A percentile compares a stretch with the other conserved stretches of the same genome.
These are phyloP conservation scores for Typhlichthys subterraneus DNA, from an alignment of 2,797 vertebrate genomes.

Conservation along the genomic window DNA sequence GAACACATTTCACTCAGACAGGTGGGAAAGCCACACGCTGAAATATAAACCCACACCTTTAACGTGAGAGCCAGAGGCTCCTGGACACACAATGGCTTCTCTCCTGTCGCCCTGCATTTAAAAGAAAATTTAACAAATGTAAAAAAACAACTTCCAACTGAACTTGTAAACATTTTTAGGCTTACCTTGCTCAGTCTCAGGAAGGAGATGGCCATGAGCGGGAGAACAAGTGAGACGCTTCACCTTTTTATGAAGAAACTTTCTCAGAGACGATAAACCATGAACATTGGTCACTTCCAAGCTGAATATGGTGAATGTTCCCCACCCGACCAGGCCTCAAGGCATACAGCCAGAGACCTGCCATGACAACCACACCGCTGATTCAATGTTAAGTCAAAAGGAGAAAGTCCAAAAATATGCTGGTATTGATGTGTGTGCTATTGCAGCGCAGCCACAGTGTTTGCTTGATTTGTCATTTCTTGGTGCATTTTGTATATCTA, in stretches of 20 bases:
- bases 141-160: slow-evolving; percentile 58
- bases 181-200: slow-evolving; percentile 78
- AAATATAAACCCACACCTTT: slow-evolving; percentile 36
- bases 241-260: slow-evolving; percentile 72
- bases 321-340: slow-evolving; percentile 43
- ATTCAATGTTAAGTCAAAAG: slow-evolving; percentile 66
- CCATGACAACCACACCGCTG: slow-evolving; percentile 53
- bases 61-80: slow-evolving; percentile 52
- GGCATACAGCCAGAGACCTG: slow-evolving; percentile 37
- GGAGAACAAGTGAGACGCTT: slow-evolving; percentile 56
- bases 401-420: slow-evolving; percentile 73
- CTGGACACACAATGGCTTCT: slow-evolving; percentile 57
- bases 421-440: slow-evolving; percentile 86
- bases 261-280: slow-evolving; percentile 72
- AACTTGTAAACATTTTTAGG: slow-evolving; percentile 61
- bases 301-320: slow-evolving; percentile 71
- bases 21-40: slow-evolving; percentile 17
- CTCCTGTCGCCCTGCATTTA: slow-evolving; percentile 25
- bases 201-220: slow-evolving; percentile 77
- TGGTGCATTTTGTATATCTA: slow-evolving; percentile 86
- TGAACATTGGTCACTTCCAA: slow-evolving; percentile 66
- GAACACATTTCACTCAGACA: slow-evolving; percentile 2
- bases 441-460: slow-evolving; percentile 77
- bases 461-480: slow-evolving; percentile 86
- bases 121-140: too few species aligned